Percentiles rank a stretch among this genome's conserved stretches.
Conservation (phyloP, 2,888 invertebrate species). For the Plusia festucae region DNA sequence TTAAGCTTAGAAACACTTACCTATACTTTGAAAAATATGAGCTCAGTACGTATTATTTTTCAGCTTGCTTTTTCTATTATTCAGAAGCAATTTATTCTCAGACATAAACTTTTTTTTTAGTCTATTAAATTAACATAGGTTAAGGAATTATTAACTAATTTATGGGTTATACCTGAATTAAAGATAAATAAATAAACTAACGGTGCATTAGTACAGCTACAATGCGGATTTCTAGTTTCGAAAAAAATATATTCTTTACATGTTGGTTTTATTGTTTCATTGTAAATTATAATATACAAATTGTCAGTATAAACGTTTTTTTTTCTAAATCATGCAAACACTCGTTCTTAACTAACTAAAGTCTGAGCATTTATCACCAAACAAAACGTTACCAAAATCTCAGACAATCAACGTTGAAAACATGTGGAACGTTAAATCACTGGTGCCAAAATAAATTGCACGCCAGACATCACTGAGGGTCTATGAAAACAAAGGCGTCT, state of each 20-base stretch:
- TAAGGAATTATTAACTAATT: too few species aligned
- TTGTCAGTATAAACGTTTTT: background rate
- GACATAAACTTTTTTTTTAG: too few species aligned
- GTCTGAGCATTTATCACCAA: background rate
- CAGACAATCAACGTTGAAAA: conserved; percentile 16
- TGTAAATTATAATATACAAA: background rate
- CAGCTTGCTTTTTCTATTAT: background rate
- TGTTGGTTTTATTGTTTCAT: background rate
- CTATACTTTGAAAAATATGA: conserved; percentile 20
- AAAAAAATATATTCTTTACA: background rate
- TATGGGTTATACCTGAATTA: too few species aligned
- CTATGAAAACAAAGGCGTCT: conserved; percentile 42
- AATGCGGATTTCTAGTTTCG: too few species aligned
- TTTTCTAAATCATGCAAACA: too few species aligned
- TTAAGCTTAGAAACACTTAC: conserved; percentile 10
- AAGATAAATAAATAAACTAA: too few species aligned
- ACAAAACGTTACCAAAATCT: conserved; percentile 15
- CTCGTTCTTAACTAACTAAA: background rate
- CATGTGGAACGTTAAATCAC: conserved; percentile 20
- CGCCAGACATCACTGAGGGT: conserved; percentile 38
- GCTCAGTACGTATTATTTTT: conserved; percentile 13
- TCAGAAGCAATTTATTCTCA: background rate
- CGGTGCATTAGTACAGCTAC: background rate
- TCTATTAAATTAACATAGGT: too few species aligned
- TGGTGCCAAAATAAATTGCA: conserved; percentile 48